Percentiles rank a stretch among this genome's conserved stretches.
phyloP scores from a whole-genome alignment of 2,888 invertebrate genomes.

The Drosophila austrosaltans region DNA sequence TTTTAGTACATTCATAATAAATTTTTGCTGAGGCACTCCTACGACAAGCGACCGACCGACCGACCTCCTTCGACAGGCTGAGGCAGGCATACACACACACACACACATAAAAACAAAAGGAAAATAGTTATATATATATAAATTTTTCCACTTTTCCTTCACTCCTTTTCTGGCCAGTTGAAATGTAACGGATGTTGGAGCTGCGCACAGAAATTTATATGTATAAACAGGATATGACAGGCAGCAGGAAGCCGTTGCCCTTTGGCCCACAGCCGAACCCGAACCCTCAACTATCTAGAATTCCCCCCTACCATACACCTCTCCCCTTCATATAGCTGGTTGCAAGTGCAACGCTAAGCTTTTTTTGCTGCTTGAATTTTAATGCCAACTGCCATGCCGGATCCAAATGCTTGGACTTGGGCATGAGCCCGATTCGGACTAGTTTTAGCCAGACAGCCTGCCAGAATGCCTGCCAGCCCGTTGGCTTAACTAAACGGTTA shows the following conservation, averaged over 20 bases:
- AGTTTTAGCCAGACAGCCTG: background rate
- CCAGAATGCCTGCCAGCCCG: constrained; percentile 33
- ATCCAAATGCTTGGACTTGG: constrained; percentile 36
- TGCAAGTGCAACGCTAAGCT: constrained; percentile 52
- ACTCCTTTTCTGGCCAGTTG: constrained; percentile 41
- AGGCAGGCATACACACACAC: background rate
- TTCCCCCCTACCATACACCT: background rate
- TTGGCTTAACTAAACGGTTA: constrained; percentile 57
- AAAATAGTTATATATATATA: constrained; percentile 16
- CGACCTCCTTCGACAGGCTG: constrained; percentile 48
- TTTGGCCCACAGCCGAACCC: constrained; percentile 11
- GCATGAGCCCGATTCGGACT: constrained; percentile 25
- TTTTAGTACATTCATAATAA: constrained; percentile 73
- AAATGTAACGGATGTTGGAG: constrained; percentile 70
- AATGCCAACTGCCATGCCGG: constrained; percentile 53
- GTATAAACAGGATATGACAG: constrained; percentile 76
- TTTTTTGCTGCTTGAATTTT: constrained; percentile 51
- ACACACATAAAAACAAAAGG: constrained; percentile 40
- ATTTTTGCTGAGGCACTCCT: constrained; percentile 41
- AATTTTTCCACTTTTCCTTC: constrained; percentile 3
- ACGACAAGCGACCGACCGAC: background rate
- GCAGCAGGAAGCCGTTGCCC: constrained; percentile 61
- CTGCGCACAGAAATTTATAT: constrained; percentile 64
- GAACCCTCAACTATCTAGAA: constrained; percentile 1
- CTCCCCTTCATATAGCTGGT: background rate